Evolutionary conservation across 92 coral and sea anemone species (phyloP).

Genomic region (Meandrina meandrites): DNA sequence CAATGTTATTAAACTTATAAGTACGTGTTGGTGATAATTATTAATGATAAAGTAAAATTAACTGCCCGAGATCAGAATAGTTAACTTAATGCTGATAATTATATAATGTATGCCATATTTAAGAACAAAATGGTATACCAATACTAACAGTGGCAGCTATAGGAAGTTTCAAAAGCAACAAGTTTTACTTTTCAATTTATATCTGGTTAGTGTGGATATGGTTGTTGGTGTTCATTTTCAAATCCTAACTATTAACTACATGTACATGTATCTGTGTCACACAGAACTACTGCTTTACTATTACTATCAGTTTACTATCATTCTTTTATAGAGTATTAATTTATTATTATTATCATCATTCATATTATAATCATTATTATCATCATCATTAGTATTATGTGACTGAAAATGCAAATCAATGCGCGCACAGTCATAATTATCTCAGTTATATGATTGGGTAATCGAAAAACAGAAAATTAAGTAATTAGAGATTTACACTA

Average conservation of each 20-base stretch:
- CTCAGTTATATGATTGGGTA: no score
- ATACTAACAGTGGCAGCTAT: neutral
- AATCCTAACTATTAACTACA: neutral
- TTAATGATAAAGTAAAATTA: neutral
- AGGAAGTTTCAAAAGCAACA: neutral
- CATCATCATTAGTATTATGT: no score
- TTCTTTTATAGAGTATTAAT: no score
- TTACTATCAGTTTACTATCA: no score
- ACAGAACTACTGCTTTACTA: neutral
- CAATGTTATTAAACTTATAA: neutral
- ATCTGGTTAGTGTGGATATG: neutral
- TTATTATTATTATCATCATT: no score
- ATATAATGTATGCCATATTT: no score
- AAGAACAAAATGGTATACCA: no score
- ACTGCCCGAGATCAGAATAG: neutral
- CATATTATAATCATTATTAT: no score
- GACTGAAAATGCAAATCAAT: no score
- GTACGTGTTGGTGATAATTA: neutral
- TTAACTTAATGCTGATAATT: neutral
- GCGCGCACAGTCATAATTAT: no score
- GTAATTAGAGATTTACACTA: no score
- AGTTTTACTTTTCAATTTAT: neutral
- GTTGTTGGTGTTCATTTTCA: neutral
- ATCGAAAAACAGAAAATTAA: no score
- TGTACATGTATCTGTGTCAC: neutral